Conservation (phyloP, 2,113 vertebrate species). For the Machaerirhynchus nigripectus region DNA sequence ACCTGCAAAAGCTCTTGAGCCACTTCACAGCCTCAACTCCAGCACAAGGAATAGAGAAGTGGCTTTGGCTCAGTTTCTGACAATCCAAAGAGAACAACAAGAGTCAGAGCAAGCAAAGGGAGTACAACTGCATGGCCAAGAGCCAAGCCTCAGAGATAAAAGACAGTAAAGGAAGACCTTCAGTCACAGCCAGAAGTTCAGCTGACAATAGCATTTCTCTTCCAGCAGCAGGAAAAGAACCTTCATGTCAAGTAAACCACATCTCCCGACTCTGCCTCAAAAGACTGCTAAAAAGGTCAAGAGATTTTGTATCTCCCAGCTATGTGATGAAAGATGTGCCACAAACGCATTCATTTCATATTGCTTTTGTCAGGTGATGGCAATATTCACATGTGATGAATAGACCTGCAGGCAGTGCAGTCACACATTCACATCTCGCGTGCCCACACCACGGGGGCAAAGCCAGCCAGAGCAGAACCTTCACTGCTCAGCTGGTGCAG, state of each 20-base stretch:
- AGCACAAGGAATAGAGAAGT: not conserved
- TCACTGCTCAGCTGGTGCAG: not conserved
- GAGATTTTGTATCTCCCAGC: conserved; percentile 6
- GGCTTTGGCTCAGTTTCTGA: not conserved
- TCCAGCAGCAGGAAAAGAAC: conserved; percentile 3
- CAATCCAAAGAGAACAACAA: not conserved
- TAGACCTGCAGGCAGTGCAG: not conserved
- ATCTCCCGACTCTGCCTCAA: not conserved
- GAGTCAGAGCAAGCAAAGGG: not conserved
- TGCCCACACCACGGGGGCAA: not conserved
- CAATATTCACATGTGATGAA: not conserved
- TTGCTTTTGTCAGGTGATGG: conserved; percentile 13
- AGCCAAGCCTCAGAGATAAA: conserved; percentile 15
- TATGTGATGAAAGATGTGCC: not conserved
- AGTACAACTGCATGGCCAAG: not conserved
- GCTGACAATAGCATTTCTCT: conserved; percentile 31
- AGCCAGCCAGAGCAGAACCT: not conserved
- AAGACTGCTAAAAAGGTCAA: conserved; percentile 42
- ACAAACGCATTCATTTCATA: not conserved
- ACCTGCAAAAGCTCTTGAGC: not conserved
- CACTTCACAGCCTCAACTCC: not conserved
- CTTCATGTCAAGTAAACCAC: conserved; percentile 34
- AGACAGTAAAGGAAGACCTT: conserved; percentile 27
- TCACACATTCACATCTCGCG: not conserved
- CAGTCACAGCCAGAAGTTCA: conserved; percentile 10